Base-by-base conservation (phyloP, 2,888 invertebrate species). In the Euproctis similis region DNA sequence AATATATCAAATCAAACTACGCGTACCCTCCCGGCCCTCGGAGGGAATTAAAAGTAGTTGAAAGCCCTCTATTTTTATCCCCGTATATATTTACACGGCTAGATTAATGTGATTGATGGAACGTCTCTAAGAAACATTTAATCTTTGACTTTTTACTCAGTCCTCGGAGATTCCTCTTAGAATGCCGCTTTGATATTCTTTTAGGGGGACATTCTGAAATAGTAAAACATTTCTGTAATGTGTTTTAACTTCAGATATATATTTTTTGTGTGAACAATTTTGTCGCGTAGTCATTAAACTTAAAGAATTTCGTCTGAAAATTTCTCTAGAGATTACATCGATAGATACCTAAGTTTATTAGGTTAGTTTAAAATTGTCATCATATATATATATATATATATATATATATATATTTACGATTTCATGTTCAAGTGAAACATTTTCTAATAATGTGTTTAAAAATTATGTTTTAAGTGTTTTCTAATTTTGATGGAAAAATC, bases 21-120 rank as follows among this genome's bases (percentile, higher is more conserved):
- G 2, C 21, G 8, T 9, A 8, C 10, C 10, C 10, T 21, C 4
- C 8, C 5, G 10, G 8, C 10, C 10, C 4, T 10, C 4, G 6
- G 21, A 10, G 8, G 10, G n/a, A 21, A 8, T 10, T 7, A 8
- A 6, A 4, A 10, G 1, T 10, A 21, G 21, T 21, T 19, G 9
- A 11, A 21, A 10, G 7, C 4, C 11, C 21, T 10, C 21, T 21
- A 19, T 19, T 21, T 46, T 31, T 26, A 54, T 52, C 34, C 22
- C 42, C 46, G 47, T 51, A 60, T 48, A 57, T 59, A 59, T 49
- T 53, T 46, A 53, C 53, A 53, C 39, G 50, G 40, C 31, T 26
- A 53, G 53, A 49, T 59, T 61, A 66, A 61, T 57, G 48, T 63
- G 65, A 66, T 49, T 51, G 57, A 71, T 69, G 61, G 51, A 46